phyloP scores from a whole-genome alignment of 2,113 vertebrate genomes.

The Gymnogyps californianus region DNA sequence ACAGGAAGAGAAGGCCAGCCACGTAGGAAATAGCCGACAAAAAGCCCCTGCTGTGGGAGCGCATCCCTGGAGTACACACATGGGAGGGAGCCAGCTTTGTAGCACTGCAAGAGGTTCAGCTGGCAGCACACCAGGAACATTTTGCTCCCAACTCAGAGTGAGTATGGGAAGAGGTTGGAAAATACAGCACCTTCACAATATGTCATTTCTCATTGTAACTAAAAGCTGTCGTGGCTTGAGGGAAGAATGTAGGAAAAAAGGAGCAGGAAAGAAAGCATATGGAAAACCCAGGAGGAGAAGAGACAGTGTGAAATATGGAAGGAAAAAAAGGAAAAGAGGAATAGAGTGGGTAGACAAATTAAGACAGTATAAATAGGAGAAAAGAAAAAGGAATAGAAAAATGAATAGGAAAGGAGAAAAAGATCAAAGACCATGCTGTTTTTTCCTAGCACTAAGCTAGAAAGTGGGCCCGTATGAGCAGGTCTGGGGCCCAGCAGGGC shows the following conservation, averaged over 20 bases:
- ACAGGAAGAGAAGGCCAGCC: conserved; percentile 8
- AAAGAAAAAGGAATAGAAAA: not conserved
- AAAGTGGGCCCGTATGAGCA: not conserved
- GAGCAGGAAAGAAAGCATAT: not conserved
- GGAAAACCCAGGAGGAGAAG: not conserved
- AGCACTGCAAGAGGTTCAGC: conserved; percentile 29
- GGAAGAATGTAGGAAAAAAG: not conserved
- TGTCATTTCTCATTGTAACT: conserved; percentile 13
- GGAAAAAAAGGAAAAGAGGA: not conserved
- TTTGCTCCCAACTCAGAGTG: not conserved
- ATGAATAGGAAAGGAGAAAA: not conserved
- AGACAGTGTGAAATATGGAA: not conserved
- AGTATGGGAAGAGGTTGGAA: conserved; percentile 39
- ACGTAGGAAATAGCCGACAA: not conserved
- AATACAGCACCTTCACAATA: conserved; percentile 47
- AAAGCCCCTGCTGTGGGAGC: conserved; percentile 2
- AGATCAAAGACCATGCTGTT: not conserved
- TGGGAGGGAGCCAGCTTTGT: conserved; percentile 39
- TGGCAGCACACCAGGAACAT: conserved; percentile 65
- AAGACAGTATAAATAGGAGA: not conserved
- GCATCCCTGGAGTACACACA: conserved; percentile 22
- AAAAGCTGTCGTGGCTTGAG: not conserved
- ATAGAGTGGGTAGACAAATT: not conserved
- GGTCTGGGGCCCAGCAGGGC: no score
- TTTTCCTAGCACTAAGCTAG: not conserved